phyloP scores from a whole-genome alignment of 2,888 invertebrate genomes.

The Amphipoea oculea region DNA sequence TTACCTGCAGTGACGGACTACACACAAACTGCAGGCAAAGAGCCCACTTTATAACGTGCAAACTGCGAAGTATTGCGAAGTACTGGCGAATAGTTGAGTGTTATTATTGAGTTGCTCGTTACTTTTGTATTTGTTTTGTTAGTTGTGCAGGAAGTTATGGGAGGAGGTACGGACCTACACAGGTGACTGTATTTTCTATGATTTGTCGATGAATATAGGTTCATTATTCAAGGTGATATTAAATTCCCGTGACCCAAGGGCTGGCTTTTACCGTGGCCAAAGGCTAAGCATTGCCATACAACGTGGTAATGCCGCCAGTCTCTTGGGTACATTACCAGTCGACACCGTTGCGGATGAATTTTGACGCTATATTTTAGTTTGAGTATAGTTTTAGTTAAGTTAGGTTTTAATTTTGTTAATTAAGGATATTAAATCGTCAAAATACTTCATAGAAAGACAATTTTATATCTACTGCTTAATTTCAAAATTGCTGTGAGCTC shows the following conservation, averaged over 20 bases:
- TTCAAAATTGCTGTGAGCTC: neutral
- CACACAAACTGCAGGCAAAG: slow-evolving; percentile 54
- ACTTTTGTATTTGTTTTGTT: slow-evolving; percentile 46
- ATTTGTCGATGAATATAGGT: neutral
- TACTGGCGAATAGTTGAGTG: slow-evolving; percentile 50
- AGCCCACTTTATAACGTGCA: slow-evolving; percentile 64
- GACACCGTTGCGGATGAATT: too few relatives aligned
- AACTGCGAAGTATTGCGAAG: slow-evolving; percentile 47
- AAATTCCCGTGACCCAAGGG: neutral
- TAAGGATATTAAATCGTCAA: neutral
- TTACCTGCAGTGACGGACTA: slow-evolving; percentile 64
- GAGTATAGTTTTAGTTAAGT: too few relatives aligned
- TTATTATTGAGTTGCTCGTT: slow-evolving; percentile 53
- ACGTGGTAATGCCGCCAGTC: too few relatives aligned
- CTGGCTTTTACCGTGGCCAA: too few relatives aligned
- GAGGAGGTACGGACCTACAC: neutral
- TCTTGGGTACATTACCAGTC: too few relatives aligned
- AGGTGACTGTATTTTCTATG: neutral
- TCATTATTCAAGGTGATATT: neutral
- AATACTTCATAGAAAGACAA: neutral
- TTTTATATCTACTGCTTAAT: neutral
- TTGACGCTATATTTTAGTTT: too few relatives aligned
- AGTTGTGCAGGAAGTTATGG: slow-evolving; percentile 25
- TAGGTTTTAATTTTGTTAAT: too few relatives aligned
- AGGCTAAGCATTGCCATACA: too few relatives aligned